Evolutionary conservation across 2,888 invertebrate species (phyloP), one percentile per base, ranked within the genome.

Genomic region (Drosophila planitibia): DNA sequence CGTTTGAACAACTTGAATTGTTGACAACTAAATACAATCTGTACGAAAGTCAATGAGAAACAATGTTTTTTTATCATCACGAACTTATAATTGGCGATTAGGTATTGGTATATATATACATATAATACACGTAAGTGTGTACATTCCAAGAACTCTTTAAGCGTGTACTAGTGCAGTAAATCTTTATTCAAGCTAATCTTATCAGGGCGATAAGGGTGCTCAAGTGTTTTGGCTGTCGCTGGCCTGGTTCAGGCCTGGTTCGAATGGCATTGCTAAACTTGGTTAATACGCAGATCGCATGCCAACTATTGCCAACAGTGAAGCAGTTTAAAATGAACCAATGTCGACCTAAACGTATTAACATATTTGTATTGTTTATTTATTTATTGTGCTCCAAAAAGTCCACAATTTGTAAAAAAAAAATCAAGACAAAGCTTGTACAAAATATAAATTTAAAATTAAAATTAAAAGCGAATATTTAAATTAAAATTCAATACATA

Each of bases 71-170:
- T 16, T 25, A 25, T 35, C 41, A 58, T 68, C 55, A 41, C n/a
- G 6, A 12, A 14, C 41, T 16, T 54, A 58, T 81, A 79, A 79
- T 79, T 30, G 62, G 25, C 51, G 76, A 81, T 76, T 81, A 71
- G 61, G 49, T n/a, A 58, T 51, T 64, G 54, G 12, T n/a, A 41
- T 19, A 14, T 47, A 10, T 19, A 9, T 41, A 41, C 22, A 44
- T 25, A 25, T 25, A 25, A 25, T 6, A 47, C 1, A 47, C 3
- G 7, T 12, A 22, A 7, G 19, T 25, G 10, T 25, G 3, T 4
- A 30, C n/a, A 41, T 69, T 74, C 80, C 58, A 79, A 70, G 66
- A 80, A 75, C 32, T 52, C 12, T 30, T 35, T 22, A 47, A 12
- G 54, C 25, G 37, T 28, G 1, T 14, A 12, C 32, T 9, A 25